Percentiles rank a stretch among this genome's conserved stretches.
phyloP scores from a whole-genome alignment of 2,888 invertebrate species.

The Idaea straminata region DNA sequence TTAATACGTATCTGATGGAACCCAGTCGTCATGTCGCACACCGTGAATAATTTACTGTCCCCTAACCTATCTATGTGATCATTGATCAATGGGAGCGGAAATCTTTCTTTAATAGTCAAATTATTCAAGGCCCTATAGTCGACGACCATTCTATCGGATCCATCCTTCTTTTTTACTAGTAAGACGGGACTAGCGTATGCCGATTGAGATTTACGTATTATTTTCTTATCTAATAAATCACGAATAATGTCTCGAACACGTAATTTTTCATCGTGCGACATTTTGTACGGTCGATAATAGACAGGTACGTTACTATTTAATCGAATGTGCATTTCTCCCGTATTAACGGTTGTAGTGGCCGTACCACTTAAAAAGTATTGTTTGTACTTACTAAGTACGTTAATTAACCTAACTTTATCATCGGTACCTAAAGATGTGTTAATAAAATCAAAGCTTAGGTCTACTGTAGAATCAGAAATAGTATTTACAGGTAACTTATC shows the following conservation, averaged over 20 bases:
- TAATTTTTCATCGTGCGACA: conserved; percentile 6
- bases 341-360: conserved; percentile 11
- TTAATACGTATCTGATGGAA: too few species aligned
- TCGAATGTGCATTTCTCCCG: conserved; percentile 11
- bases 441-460: not conserved
- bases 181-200: conserved; percentile 9
- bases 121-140: conserved; percentile 28
- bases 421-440: conserved; percentile 8
- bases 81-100: conserved; percentile 12
- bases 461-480: not conserved
- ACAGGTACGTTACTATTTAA: conserved; percentile 3
- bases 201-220: conserved; percentile 14
- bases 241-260: conserved; percentile 7
- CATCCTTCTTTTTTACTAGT: conserved; percentile 12
- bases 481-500: not conserved
- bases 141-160: conserved; percentile 15
- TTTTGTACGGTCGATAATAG: conserved; percentile 4
- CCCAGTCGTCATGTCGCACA: too few species aligned
- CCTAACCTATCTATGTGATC: conserved; percentile 23
- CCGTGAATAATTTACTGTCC: conserved; percentile 19
- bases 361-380: conserved; percentile 11
- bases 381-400: conserved; percentile 4
- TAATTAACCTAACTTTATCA: not conserved
- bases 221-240: conserved; percentile 9
- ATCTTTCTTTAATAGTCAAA: conserved; percentile 28